These are phyloP conservation scores for Agapornis canus DNA, from an alignment of 2,797 vertebrate species.

Conservation along the genomic window DNA sequence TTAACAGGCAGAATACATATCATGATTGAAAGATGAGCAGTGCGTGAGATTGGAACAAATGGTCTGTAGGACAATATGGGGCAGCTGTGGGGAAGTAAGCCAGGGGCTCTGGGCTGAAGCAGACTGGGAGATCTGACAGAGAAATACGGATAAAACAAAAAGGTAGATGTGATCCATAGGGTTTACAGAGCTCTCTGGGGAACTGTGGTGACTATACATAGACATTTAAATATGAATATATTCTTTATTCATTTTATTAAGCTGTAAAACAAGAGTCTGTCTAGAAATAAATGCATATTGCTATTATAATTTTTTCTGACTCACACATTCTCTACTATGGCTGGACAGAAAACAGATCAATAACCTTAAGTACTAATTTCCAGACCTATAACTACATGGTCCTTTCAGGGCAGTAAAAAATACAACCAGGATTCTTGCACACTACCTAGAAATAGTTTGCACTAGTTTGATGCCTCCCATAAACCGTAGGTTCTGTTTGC, in stretches of 20 bases:
- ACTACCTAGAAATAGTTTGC: background rate
- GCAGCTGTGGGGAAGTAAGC: background rate
- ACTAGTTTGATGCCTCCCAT: background rate
- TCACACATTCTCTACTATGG: background rate
- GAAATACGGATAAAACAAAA: background rate
- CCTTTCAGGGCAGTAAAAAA: conserved; percentile 8
- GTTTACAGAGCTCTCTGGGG: background rate
- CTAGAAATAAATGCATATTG: background rate
- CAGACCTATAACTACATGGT: background rate
- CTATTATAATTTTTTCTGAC: background rate
- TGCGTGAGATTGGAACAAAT: background rate
- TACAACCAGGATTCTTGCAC: background rate
- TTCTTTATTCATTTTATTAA: background rate
- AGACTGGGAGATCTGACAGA: background rate
- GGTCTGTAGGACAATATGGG: background rate
- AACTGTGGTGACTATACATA: background rate
- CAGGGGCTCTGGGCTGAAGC: background rate
- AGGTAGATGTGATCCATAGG: background rate
- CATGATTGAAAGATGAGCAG: background rate
- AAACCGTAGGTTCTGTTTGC: background rate
- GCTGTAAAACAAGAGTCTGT: background rate
- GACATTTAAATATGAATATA: background rate
- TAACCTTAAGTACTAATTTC: conserved; percentile 26
- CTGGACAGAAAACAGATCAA: background rate
- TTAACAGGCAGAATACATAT: background rate